Percentiles rank a stretch among this genome's conserved stretches.
These are phyloP conservation scores for Hylaea fasciaria DNA, from an alignment of 2,888 invertebrate genomes.

Conservation along the genomic window DNA sequence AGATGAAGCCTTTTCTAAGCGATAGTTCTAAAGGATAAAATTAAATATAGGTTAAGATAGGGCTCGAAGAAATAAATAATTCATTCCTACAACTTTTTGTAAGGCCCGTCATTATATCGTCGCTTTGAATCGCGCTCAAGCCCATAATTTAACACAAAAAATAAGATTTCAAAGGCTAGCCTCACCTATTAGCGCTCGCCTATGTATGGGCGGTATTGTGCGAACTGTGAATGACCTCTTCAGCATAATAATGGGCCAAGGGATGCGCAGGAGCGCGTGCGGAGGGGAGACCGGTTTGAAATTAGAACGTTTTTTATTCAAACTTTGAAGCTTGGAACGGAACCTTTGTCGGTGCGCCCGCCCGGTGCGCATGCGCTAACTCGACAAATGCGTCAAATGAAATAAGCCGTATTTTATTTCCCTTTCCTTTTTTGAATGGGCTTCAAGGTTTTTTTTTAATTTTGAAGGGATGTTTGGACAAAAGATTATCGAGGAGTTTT, in stretches of 20 bases:
- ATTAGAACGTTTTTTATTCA: conserved; percentile 83
- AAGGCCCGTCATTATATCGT: conserved; percentile 36
- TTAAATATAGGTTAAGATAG: not conserved
- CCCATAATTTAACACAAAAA: conserved; percentile 44
- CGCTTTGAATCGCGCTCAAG: conserved; percentile 37
- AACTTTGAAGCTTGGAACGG: conserved; percentile 53
- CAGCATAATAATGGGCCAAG: conserved; percentile 80
- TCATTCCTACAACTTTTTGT: conserved; percentile 17
- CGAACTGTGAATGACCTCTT: conserved; percentile 85
- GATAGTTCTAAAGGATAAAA: no score
- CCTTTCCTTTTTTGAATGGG: conserved; percentile 68
- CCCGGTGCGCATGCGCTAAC: conserved; percentile 82
- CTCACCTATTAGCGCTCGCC: conserved; percentile 70
- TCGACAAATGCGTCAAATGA: conserved; percentile 83
- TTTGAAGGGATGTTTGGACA: conserved; percentile 60
- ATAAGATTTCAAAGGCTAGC: conserved; percentile 57
- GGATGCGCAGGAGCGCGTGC: conserved; percentile 84
- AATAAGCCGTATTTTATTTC: conserved; percentile 83
- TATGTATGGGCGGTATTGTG: conserved; percentile 76
- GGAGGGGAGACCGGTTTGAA: conserved; percentile 82
- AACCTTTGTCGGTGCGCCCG: conserved; percentile 80
- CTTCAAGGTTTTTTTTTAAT: conserved; percentile 61
- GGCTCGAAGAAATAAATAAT: conserved; percentile 17
- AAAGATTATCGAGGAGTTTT: conserved; percentile 59
- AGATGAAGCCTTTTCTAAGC: no score